Base-by-base conservation (phyloP, 2,888 invertebrate genomes). In the Agriotes lineatus region DNA sequence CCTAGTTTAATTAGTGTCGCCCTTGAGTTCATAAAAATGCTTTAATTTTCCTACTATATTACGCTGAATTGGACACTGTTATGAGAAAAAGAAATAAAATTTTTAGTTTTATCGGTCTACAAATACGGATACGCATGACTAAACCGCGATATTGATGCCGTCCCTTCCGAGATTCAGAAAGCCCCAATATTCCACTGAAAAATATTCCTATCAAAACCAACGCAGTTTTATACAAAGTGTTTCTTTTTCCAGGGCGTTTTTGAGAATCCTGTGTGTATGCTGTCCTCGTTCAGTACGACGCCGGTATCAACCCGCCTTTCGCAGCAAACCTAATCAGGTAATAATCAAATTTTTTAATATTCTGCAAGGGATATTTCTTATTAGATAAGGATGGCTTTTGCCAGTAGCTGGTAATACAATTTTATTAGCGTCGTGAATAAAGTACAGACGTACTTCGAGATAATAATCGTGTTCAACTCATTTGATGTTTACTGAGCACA, bases 221-320 rank as follows among this genome's bases (percentile, higher is more conserved):
- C 33, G 16, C n/a, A 19, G 30, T 52, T 52, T 52, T 16, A 52
- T 18, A n/a, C 52, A 30, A 33, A 22, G 22, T 22, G 16, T 52
- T 52, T 16, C 33, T 42, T 66, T 45, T 76, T 89, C 91, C 92
- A 96, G 97, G 85, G 97, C 97, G 16, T 97, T 97, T 84, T 90
- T 94, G 64, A 90, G 96, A 81, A 94, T 97, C 78, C 86, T 97
- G 68, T 97, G 96, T 86, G 92, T 91, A 50, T 96, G 96, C 85
- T 96, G 95, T 84, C 95, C 95, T 1, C 87, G 94, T 76, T 91
- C 92, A 81, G 88, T 95, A 77, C 88, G 93, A 75, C 87, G 92
- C 82, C 91, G 92, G 85, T 94, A 95, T 85, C 91, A 94, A 81
- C 93, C 94, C 18, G 93, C 94, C 75, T 91, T 95, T 81, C 89